These are phyloP conservation scores for Drosophila lacicola DNA, from an alignment of 2,888 invertebrate genomes.

Conservation along the genomic window DNA sequence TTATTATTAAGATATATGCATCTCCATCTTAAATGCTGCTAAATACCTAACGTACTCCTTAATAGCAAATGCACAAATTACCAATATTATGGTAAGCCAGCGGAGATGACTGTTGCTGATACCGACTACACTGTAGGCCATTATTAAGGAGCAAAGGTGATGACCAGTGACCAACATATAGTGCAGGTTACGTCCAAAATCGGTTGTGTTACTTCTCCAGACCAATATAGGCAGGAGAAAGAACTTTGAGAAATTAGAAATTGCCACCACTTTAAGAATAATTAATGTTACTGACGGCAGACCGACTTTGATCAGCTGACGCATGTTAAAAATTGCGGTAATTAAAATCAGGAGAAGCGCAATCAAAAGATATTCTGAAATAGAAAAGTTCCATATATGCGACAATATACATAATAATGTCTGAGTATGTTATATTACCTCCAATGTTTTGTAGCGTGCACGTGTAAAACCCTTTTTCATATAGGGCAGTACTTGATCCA, in stretches of 20 bases:
- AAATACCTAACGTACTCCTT: conserved; percentile 77
- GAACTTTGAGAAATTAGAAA: conserved; percentile 87
- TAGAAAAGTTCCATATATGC: background rate
- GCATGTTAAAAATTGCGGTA: conserved; percentile 41
- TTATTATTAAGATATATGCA: conserved; percentile 42
- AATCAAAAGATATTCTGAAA: conserved; percentile 75
- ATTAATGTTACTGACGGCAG: conserved; percentile 56
- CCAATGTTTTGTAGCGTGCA: conserved; percentile 86
- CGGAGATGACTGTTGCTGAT: conserved; percentile 56
- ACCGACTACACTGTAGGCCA: conserved; percentile 87
- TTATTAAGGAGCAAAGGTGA: conserved; percentile 87
- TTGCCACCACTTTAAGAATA: conserved; percentile 87
- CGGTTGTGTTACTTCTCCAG: conserved; percentile 86
- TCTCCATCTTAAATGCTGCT: conserved; percentile 62
- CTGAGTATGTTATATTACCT: conserved; percentile 51
- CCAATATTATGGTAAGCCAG: conserved; percentile 62
- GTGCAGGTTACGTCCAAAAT: conserved; percentile 85
- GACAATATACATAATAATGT: background rate
- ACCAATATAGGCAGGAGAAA: conserved; percentile 88
- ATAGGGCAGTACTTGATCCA: conserved; percentile 85
- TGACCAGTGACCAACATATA: conserved; percentile 88
- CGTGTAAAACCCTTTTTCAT: conserved; percentile 88
- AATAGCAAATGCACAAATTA: conserved; percentile 71
- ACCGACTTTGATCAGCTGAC: conserved; percentile 39
- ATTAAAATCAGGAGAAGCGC: conserved; percentile 62